These are phyloP conservation scores for Pithys albifrons DNA, from an alignment of 2,113 vertebrate species.

Conservation along the genomic window DNA sequence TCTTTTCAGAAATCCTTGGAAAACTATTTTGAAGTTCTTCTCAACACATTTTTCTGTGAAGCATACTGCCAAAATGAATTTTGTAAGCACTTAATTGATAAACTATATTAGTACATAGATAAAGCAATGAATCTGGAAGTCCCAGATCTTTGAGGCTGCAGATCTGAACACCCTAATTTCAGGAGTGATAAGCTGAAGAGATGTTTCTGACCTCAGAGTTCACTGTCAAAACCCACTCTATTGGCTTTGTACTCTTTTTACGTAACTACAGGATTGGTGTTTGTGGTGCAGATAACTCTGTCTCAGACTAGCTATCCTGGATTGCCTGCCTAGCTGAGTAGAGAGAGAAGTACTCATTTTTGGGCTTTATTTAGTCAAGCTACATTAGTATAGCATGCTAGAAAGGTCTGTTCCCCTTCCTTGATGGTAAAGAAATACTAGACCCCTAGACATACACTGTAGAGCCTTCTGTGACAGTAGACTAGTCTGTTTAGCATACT, in stretches of 20 bases:
- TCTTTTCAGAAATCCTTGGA: neutral
- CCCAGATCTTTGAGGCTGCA: neutral
- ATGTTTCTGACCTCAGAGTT: neutral
- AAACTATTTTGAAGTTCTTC: neutral
- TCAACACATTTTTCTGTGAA: neutral
- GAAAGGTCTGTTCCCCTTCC: neutral
- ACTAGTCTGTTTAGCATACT: neutral
- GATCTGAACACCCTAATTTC: neutral
- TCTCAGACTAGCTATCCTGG: neutral
- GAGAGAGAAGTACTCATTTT: neutral
- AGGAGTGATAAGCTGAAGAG: neutral
- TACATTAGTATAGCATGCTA: neutral
- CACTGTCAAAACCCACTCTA: neutral
- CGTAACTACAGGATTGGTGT: neutral
- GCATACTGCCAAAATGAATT: neutral
- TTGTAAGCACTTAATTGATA: slow-evolving; percentile 39
- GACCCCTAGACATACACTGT: neutral
- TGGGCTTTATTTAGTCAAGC: neutral
- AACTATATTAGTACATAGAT: neutral
- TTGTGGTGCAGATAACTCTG: neutral
- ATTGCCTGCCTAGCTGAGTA: neutral
- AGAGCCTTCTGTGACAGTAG: neutral
- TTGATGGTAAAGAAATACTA: neutral
- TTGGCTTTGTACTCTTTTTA: neutral
- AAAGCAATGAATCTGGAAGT: neutral